Conservation (phyloP, 2,113 vertebrate genomes). For the Glaucidium brasilianum region DNA sequence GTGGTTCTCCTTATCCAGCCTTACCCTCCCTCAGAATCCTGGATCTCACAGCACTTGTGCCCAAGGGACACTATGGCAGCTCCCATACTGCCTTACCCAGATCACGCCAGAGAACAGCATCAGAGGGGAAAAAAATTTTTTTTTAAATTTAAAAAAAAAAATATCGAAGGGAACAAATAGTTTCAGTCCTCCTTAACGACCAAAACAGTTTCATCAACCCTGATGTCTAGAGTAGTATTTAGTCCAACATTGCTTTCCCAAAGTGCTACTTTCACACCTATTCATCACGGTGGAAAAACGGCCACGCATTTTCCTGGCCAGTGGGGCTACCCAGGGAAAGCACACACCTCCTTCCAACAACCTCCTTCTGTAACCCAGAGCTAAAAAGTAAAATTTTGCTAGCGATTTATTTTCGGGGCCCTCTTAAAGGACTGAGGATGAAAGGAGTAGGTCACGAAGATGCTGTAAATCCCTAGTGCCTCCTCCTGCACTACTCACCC, state of each 20-base stretch:
- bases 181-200: not conserved
- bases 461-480: not conserved
- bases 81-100: not conserved
- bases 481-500: not conserved
- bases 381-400: not conserved
- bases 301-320: not conserved
- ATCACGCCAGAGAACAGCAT: not conserved
- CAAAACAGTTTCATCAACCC: not conserved
- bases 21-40: not conserved
- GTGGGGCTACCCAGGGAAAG: not conserved
- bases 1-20: not conserved
- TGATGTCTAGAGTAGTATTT: not conserved
- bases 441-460: not conserved
- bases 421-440: not conserved
- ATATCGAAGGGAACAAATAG: not conserved
- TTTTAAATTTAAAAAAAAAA: too few species aligned
- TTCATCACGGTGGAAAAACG: accelerated
- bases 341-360: not conserved
- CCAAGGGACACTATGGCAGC: not conserved
- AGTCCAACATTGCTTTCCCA: not conserved
- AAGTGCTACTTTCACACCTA: not conserved
- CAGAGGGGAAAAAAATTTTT: too few species aligned
- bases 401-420: not conserved
- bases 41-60: not conserved
- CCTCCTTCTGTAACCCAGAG: not conserved